Conservation (phyloP, 92 coral and sea anemone species). For the Bergia puertoricense region DNA sequence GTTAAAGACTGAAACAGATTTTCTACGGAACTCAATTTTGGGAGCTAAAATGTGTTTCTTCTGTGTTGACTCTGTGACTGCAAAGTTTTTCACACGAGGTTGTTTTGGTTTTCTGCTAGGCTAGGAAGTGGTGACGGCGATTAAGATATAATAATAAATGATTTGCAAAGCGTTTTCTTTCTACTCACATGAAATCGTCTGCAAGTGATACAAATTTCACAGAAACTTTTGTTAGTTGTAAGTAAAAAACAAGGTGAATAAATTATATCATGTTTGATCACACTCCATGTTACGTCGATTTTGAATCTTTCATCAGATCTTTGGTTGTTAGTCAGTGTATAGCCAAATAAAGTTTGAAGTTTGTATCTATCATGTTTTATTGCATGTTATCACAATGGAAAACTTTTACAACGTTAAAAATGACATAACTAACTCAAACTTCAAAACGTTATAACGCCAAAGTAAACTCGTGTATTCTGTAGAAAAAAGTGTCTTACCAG, state of each 20-base stretch:
- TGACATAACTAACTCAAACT: background rate
- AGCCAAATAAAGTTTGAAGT: background rate
- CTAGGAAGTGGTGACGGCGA: background rate
- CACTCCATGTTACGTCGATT: background rate
- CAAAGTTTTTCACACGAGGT: constrained; percentile 2
- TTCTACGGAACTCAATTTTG: constrained; percentile 21
- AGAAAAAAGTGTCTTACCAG: background rate
- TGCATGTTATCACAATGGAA: background rate
- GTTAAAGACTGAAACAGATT: constrained; percentile 23
- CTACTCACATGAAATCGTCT: background rate
- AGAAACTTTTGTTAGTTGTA: background rate
- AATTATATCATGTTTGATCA: background rate
- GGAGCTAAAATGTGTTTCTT: background rate
- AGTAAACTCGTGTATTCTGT: background rate
- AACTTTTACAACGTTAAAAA: background rate
- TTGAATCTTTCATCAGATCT: background rate
- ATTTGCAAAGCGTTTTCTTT: background rate
- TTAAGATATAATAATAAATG: background rate
- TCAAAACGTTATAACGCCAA: background rate
- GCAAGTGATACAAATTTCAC: background rate
- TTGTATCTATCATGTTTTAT: background rate
- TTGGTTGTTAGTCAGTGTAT: background rate
- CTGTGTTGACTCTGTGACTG: constrained; percentile 2
- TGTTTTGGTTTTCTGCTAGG: background rate
- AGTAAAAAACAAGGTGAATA: background rate